phyloP scores from a whole-genome alignment of 2,888 invertebrate species.

The Achlya flavicornis region DNA sequence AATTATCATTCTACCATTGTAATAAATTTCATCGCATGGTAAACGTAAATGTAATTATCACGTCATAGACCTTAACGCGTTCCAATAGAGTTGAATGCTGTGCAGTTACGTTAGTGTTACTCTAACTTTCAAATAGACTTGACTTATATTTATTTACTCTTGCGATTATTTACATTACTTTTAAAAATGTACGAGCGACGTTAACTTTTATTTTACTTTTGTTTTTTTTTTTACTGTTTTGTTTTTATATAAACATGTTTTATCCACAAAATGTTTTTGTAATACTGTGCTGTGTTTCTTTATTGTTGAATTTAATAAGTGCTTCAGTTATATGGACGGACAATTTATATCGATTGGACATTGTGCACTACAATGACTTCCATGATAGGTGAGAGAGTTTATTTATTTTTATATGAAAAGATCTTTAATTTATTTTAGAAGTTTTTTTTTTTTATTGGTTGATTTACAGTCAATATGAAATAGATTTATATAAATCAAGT shows the following conservation, averaged over 20 bases:
- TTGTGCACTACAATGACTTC: slow-evolving; percentile 83
- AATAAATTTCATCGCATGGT: too few relatives aligned
- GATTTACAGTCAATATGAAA: too few relatives aligned
- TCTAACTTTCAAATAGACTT: slow-evolving; percentile 20
- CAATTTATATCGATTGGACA: slow-evolving; percentile 74
- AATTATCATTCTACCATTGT: too few relatives aligned
- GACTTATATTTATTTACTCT: background rate
- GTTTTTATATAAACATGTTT: background rate
- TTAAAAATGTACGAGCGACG: background rate
- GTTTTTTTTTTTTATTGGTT: too few relatives aligned
- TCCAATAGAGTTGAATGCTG: slow-evolving; percentile 20
- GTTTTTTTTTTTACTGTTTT: background rate
- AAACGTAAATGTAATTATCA: background rate
- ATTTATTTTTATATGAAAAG: background rate
- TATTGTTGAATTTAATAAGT: slow-evolving; percentile 36
- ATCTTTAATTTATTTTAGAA: too few relatives aligned
- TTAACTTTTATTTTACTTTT: background rate
- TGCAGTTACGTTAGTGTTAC: slow-evolving; percentile 21
- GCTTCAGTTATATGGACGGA: slow-evolving; percentile 41
- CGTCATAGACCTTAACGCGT: slow-evolving; percentile 20
- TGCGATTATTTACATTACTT: background rate
- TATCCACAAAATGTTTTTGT: slow-evolving; percentile 22
- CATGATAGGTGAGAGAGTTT: slow-evolving; percentile 72
- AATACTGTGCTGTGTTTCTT: slow-evolving; percentile 30
- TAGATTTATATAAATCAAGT: too few relatives aligned